Evolutionary conservation across 2,113 vertebrate species (phyloP).

Genomic region (Mixornis gularis): DNA sequence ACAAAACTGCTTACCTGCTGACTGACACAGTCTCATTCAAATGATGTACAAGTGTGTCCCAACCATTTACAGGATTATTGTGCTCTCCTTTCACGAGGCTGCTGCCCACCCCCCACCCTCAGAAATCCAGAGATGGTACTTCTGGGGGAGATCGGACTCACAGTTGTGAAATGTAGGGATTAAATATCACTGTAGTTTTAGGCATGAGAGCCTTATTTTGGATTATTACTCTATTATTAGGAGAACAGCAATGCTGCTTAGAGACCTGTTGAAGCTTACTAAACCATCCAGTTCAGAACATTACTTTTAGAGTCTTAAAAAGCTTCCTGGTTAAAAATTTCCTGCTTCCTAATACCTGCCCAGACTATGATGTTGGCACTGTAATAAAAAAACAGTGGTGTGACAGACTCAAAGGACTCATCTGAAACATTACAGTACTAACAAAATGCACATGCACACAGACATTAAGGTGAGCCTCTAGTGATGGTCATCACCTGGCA

Average conservation of each 20-base stretch:
- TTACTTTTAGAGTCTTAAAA: background rate
- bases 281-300: background rate
- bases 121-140: background rate
- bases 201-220: background rate
- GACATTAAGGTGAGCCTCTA: background rate
- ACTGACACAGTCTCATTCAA: constrained; percentile 30
- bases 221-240: background rate
- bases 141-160: background rate
- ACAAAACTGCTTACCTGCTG: constrained; percentile 18
- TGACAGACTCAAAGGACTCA: background rate
- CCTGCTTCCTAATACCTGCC: background rate
- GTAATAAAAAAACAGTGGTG: background rate
- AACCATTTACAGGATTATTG: background rate
- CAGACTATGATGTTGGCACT: background rate
- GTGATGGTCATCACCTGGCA: background rate
- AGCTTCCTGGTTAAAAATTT: background rate
- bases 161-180: background rate
- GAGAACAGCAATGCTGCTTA: background rate
- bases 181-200: background rate
- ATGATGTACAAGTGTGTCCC: constrained; percentile 15
- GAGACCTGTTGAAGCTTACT: background rate
- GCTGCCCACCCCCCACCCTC: background rate
- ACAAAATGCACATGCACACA: background rate
- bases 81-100: background rate
- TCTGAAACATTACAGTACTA: background rate